These are phyloP conservation scores for Drosophila subquinaria DNA, from an alignment of 2,888 invertebrate genomes.

Conservation along the genomic window DNA sequence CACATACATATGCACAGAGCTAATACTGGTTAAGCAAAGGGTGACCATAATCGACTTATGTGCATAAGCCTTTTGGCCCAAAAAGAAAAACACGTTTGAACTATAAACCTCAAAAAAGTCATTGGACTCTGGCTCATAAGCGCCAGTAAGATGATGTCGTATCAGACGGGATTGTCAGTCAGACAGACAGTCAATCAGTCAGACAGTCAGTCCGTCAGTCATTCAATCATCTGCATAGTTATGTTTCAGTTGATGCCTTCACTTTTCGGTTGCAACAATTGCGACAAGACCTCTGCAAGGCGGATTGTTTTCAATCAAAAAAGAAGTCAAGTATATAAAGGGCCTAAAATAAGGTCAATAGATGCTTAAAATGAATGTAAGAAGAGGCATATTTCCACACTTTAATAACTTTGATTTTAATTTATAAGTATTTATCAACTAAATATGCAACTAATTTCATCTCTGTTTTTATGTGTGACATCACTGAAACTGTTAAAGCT, in stretches of 20 bases:
- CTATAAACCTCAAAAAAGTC: conserved; percentile 71
- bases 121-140: conserved; percentile 35
- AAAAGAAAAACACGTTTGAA: conserved; percentile 53
- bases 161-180: conserved; percentile 40
- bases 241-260: conserved; percentile 35
- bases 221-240: conserved; percentile 34
- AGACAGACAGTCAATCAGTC: conserved; percentile 7
- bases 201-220: conserved; percentile 22
- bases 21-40: conserved; percentile 55
- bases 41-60: conserved; percentile 78
- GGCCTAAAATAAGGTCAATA: conserved; percentile 6
- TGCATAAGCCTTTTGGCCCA: conserved; percentile 63
- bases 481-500: neutral
- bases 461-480: neutral
- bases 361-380: neutral
- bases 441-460: neutral
- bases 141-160: conserved; percentile 43
- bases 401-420: neutral
- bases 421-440: neutral
- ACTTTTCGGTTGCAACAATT: conserved; percentile 28
- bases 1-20: neutral
- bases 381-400: neutral
- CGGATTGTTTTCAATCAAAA: conserved; percentile 63
- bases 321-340: conserved; percentile 7
- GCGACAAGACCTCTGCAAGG: conserved; percentile 52